These are phyloP conservation scores for Pammene fasciana DNA, from an alignment of 2,888 invertebrate species.

Conservation along the genomic window DNA sequence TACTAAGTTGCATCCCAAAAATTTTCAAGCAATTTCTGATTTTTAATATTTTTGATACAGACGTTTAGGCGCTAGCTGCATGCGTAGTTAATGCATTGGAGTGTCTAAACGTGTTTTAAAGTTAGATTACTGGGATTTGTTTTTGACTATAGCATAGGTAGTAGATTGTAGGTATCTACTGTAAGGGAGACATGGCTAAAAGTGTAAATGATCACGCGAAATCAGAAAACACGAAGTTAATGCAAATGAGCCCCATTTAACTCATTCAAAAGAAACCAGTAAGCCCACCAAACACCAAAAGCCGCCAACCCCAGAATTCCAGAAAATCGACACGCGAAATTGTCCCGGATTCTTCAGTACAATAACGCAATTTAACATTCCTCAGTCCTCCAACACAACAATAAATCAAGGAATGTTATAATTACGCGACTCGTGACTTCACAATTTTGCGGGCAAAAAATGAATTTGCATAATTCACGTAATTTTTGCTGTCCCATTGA, in stretches of 20 bases:
- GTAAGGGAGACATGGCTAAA: no score
- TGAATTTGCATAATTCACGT: conserved; percentile 70
- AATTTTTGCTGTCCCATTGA: conserved; percentile 54
- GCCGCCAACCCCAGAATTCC: conserved; percentile 44
- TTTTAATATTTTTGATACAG: no score
- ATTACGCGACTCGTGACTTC: conserved; percentile 55
- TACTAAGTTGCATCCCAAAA: no score
- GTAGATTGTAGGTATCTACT: no score
- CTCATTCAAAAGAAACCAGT: not conserved
- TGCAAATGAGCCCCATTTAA: not conserved
- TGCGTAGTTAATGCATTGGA: no score
- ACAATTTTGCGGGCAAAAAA: conserved; percentile 52
- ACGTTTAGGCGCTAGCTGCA: no score
- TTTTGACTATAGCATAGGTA: no score
- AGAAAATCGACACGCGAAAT: conserved; percentile 51
- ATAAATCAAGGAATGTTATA: conserved; percentile 44
- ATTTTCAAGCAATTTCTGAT: no score
- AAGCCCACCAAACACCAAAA: conserved; percentile 41
- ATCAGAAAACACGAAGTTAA: not conserved
- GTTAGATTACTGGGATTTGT: no score
- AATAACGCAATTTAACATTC: conserved; percentile 64
- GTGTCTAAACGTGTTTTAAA: no score
- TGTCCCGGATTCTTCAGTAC: conserved; percentile 49
- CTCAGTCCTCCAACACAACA: conserved; percentile 47
- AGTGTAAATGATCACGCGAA: not conserved